Percentiles rank a stretch among this genome's conserved stretches.
phyloP scores from a whole-genome alignment of 2,888 invertebrate genomes.

The Sabellastarte sp. region DNA sequence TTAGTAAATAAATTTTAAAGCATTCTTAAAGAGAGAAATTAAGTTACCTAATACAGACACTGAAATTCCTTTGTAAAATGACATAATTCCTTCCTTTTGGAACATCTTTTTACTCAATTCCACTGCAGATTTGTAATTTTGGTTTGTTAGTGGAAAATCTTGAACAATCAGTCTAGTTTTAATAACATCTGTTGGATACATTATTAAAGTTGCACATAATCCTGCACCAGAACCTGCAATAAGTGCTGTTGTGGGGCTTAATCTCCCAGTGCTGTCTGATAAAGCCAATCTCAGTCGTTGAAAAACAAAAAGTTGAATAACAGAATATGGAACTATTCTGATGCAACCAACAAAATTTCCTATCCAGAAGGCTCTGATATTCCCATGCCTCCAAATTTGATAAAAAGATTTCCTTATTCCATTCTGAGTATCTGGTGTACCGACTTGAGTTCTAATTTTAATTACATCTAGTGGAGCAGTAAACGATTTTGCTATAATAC shows the following conservation, averaged over 20 bases:
- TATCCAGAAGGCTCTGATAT: not conserved
- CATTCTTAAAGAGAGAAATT: no score
- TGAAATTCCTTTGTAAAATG: no score
- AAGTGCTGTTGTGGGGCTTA: not conserved
- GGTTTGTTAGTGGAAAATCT: no score
- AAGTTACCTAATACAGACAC: no score
- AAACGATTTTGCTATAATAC: not conserved
- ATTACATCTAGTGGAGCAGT: not conserved
- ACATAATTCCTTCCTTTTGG: no score
- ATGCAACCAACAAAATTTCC: not conserved
- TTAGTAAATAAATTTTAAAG: no score
- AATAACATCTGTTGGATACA: slow-evolving; percentile 9
- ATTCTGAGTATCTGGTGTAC: not conserved
- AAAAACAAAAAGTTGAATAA: not conserved
- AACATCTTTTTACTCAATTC: no score
- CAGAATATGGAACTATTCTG: not conserved
- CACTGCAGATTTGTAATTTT: no score
- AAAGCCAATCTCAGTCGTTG: not conserved
- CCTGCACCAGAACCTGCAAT: slow-evolving; percentile 8
- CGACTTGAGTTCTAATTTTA: not conserved
- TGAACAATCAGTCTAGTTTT: slow-evolving; percentile 9
- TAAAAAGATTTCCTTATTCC: not conserved
- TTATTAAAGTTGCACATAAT: slow-evolving; percentile 1
- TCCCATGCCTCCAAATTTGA: not conserved
- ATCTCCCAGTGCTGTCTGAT: slow-evolving; percentile 1